A percentile compares a stretch with the other conserved stretches of the same genome.
phyloP scores from a whole-genome alignment of 2,113 vertebrate species.

The Oreotrochilus melanogaster region DNA sequence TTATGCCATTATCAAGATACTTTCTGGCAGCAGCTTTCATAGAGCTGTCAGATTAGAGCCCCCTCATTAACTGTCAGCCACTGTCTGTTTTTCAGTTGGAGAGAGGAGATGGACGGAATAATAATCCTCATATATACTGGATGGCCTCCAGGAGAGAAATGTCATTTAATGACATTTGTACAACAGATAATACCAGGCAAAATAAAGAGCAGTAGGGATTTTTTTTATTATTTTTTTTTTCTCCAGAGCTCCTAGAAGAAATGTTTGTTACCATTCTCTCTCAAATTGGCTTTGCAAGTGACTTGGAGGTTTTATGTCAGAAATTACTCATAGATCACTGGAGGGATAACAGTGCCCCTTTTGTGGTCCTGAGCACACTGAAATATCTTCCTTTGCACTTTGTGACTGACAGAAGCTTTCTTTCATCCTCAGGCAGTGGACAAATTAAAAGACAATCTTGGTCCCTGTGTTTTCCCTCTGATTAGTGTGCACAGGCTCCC shows the following conservation, averaged over 20 bases:
- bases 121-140: constrained; percentile 25
- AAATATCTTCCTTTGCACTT: not conserved
- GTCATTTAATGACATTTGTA: constrained; percentile 68
- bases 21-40: constrained; percentile 51
- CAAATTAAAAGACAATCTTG: constrained; percentile 54
- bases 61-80: constrained; percentile 51
- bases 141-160: constrained; percentile 60
- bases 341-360: not conserved
- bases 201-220: constrained; percentile 19
- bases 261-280: not conserved
- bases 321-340: constrained; percentile 33
- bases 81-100: constrained; percentile 40
- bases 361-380: not conserved
- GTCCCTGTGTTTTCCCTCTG: constrained; percentile 5
- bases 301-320: constrained; percentile 42
- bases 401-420: constrained; percentile 39
- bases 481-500: not conserved
- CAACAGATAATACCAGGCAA: constrained; percentile 30
- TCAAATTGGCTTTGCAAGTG: constrained; percentile 41
- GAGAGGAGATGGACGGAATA: not conserved
- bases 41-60: constrained; percentile 57
- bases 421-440: constrained; percentile 29
- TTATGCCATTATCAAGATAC: constrained; percentile 48
- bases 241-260: not conserved
- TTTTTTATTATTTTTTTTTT: not conserved